These are phyloP conservation scores for Druon quercuslanigerum DNA, from an alignment of 1,140 invertebrate species.

Conservation along the genomic window DNA sequence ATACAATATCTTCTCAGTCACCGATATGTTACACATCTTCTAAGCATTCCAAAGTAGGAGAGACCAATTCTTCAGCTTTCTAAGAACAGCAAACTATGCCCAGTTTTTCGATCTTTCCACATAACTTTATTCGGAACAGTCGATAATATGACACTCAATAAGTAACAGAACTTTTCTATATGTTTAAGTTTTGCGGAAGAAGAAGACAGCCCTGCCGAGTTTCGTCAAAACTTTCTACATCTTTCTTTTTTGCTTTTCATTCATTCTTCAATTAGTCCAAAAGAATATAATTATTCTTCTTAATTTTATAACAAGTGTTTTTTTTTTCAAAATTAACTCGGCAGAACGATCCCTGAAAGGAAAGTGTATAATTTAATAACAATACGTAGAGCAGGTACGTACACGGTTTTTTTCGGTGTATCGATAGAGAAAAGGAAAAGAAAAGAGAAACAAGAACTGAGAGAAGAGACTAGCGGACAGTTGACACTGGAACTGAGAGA, in stretches of 20 bases:
- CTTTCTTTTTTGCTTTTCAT: not conserved
- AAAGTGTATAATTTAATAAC: constrained; percentile 66
- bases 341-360: constrained; percentile 55
- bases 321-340: constrained; percentile 4
- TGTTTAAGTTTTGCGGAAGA: constrained; percentile 62
- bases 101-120: constrained; percentile 69
- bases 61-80: constrained; percentile 44
- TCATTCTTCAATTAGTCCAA: not conserved
- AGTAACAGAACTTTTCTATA: constrained; percentile 75
- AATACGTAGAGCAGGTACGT: constrained; percentile 73
- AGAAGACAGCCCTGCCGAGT: constrained; percentile 62
- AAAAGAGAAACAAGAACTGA: not conserved
- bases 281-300: not conserved
- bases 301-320: not conserved
- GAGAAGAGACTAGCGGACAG: constrained; percentile 37
- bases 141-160: constrained; percentile 74
- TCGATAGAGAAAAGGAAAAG: constrained; percentile 34
- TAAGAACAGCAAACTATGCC: constrained; percentile 66
- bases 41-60: not conserved
- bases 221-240: constrained; percentile 15
- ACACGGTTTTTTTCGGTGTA: constrained; percentile 55
- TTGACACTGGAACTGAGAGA: constrained; percentile 19
- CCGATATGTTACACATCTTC: too few species aligned
- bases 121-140: constrained; percentile 72
- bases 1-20: too few species aligned